phyloP scores from a whole-genome alignment of 2,888 invertebrate genomes.

The Catocala sponsa region DNA sequence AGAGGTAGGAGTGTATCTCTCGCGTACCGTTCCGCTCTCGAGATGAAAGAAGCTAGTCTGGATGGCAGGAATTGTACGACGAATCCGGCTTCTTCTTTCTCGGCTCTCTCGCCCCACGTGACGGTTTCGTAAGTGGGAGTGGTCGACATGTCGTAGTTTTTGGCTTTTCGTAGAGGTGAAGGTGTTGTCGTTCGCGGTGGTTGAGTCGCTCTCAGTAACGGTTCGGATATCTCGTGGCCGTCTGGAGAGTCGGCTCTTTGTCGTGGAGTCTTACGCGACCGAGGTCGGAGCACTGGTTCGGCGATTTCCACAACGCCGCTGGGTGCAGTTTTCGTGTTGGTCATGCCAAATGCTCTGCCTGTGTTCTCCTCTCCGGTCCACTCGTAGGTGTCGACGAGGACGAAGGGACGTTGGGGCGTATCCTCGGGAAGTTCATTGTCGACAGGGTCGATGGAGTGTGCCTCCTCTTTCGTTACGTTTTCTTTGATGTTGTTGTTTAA shows the following conservation, averaged over 20 bases:
- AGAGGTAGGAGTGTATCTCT: constrained; percentile 92
- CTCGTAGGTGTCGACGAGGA: constrained; percentile 82
- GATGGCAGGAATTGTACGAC: constrained; percentile 94
- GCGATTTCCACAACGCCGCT: constrained; percentile 89
- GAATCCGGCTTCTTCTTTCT: constrained; percentile 78
- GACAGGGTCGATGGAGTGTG: constrained; percentile 63
- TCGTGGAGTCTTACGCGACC: constrained; percentile 86
- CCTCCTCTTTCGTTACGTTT: constrained; percentile 64
- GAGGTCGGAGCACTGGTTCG: constrained; percentile 91
- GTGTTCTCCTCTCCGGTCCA: constrained; percentile 86
- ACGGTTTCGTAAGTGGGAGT: constrained; percentile 75
- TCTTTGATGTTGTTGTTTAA: constrained; percentile 53
- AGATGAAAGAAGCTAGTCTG: constrained; percentile 92
- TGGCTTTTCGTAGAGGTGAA: constrained; percentile 73
- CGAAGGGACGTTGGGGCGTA: constrained; percentile 70
- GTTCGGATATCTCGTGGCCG: constrained; percentile 90
- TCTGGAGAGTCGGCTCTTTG: constrained; percentile 83
- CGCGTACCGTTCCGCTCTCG: constrained; percentile 94
- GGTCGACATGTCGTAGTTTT: constrained; percentile 80
- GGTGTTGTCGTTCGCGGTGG: constrained; percentile 69
- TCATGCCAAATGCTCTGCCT: constrained; percentile 89
- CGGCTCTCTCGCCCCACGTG: constrained; percentile 68
- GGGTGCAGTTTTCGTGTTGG: constrained; percentile 80
- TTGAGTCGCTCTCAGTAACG: constrained; percentile 86
- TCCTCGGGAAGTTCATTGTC: constrained; percentile 83